Base-by-base conservation (phyloP, 2,113 vertebrate species). In the Synodontis membranacea region DNA sequence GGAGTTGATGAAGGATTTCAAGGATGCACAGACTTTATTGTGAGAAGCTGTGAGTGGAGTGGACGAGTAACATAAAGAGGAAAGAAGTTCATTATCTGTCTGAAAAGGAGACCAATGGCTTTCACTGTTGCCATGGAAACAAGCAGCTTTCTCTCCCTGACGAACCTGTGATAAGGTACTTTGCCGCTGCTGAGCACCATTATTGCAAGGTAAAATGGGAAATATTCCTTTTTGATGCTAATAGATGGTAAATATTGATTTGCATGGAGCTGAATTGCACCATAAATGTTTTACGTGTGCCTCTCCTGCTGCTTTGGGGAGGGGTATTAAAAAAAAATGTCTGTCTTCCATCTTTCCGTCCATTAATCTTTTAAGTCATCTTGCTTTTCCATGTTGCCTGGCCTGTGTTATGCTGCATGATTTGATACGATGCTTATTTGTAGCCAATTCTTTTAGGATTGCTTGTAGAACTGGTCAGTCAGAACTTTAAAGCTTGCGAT, bases 41-140 rank as follows among this genome's bases (percentile, higher is more conserved):
- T 93, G 89, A 94, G 92, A 92, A 92, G 90, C 92, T 93, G 93
- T 89, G 92, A 95, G 93, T 93, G 90, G 93, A 94, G 94, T 91
- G 92, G 91, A 94, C 91, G 93, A 95, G 92, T 94, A 94, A 94
- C 94, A 95, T 93, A 92, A 92, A 89, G 92, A 95, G 94, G 92
- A 94, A 92, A 94, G 94, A 95, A 95, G 94, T 96, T 95, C 94
- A 96, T 95, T 96, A 95, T 95, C 92, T 91, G 60, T 90, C 92
- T 95, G 93, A 95, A 95, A 95, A 95, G 95, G 93, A 94, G 94
- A 94, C 94, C 93, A 92, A 95, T 94, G 94, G 94, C 93, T 95
- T 96, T 95, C 92, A 94, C 86, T 74, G 94, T 96, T 90, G 12
- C 93, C 93, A 95, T 94, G 93, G 95, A 80, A 92, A 95, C 94